Conservation (phyloP, 2,113 vertebrate genomes). For the Atrichornis clamosus region DNA sequence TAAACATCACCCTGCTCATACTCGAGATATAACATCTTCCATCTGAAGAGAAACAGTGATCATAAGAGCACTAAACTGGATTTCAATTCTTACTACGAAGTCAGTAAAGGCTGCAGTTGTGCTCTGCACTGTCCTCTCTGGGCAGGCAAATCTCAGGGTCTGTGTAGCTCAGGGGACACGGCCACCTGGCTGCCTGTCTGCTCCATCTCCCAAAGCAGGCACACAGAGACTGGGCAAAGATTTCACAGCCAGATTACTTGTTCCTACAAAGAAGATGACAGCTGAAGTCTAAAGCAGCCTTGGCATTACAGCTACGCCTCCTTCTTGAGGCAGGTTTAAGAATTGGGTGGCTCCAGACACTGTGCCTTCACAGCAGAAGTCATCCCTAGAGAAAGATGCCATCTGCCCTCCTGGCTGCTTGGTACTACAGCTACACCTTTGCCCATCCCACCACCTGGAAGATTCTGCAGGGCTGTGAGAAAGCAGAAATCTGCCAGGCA, state of each 20-base stretch:
- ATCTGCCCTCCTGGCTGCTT: neutral
- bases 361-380: neutral
- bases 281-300: neutral
- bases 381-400: neutral
- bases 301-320: neutral
- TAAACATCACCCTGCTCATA: neutral
- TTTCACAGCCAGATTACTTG: neutral
- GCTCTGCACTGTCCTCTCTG: neutral
- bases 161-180: accelerated
- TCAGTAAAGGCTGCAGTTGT: neutral
- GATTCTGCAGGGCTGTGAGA: neutral
- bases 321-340: neutral
- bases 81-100: neutral
- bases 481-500: neutral
- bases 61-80: neutral
- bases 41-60: neutral
- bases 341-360: neutral
- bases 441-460: neutral
- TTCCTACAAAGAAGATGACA: neutral
- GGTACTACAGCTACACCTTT: neutral
- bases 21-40: neutral
- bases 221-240: neutral
- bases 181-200: neutral
- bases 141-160: neutral
- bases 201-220: accelerated